Evolutionary conservation across 2,888 invertebrate genomes (phyloP), one percentile per base, ranked within the genome.

Genomic region (Diadromus collaris): DNA sequence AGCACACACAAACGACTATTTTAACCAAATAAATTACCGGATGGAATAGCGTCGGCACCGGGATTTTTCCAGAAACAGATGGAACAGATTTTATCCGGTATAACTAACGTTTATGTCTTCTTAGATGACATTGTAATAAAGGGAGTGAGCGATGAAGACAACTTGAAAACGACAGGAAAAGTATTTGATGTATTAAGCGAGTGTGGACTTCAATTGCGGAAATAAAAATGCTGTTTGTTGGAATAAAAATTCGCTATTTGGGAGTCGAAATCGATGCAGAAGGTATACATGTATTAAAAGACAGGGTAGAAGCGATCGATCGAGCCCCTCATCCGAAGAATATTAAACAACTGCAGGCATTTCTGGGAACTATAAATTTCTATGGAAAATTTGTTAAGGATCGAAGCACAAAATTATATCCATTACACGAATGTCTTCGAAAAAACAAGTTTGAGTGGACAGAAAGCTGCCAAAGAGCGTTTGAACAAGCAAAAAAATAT

Each of bases 21-120:
- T 38, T 29, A 58, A 68, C 68, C 46, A 6, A 70, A 67, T 24
- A 75, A 72, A 34, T 29, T 76, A 24, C 10, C 61, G 38, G 78
- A 73, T 32, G 81, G 74, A 0, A 60, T 80, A 9, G 48, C 76
- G 1, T 79, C 75, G 24, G 79, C 67, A 1, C 79, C 80, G 2
- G 77, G 79, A 0, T 79, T 68, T 16, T 82, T 82, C n/a, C 80
- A 78, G 38, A 78, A 51, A 46, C n/a, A 70, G 38, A 79, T 82
- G 74, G 64, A 63, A 19, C 41, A 74, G 64, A 48, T 80, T 7
- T 65, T 75, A n/a, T 44, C 61, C 6, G 71, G 63, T 4, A 70
- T 81, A 48, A 60, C 51, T 21, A 65, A 71, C 6, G 61, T 73
- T 7, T 44, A 56, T 1, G 69, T 75, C 4, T 61, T 74, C 16